Evolutionary conservation across 2,888 invertebrate genomes (phyloP).

Genomic region (Amaurobius ferox): DNA sequence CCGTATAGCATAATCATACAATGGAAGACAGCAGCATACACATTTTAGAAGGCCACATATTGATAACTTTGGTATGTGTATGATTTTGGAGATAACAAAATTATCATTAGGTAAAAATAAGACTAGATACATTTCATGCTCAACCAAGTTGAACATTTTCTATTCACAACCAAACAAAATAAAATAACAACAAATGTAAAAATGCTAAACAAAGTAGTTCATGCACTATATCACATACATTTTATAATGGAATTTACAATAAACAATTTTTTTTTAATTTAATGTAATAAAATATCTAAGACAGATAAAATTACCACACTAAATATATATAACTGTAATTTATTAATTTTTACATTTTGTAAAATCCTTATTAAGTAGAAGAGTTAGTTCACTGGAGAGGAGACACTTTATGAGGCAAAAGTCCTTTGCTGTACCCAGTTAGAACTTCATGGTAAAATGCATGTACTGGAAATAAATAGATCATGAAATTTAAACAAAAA

Average conservation of each 20-base stretch:
- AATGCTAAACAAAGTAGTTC: neutral
- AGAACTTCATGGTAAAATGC: slow-evolving; percentile 71
- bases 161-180: neutral
- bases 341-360: neutral
- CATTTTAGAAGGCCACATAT: neutral
- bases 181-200: neutral
- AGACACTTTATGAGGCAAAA: slow-evolving; percentile 64
- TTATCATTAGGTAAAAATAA: neutral
- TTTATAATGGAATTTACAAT: neutral
- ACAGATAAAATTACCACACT: neutral
- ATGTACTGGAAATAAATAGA: slow-evolving; percentile 52
- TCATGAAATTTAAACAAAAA: neutral
- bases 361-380: neutral
- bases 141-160: neutral
- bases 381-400: slow-evolving; percentile 51
- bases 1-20: no score
- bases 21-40: neutral
- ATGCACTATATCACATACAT: neutral
- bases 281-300: neutral
- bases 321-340: neutral
- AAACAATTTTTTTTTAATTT: neutral
- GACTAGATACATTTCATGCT: neutral
- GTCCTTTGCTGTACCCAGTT: slow-evolving; percentile 67
- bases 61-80: neutral
- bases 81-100: neutral